Conservation (phyloP, 2,888 invertebrate species). For the Thereva unica region DNA sequence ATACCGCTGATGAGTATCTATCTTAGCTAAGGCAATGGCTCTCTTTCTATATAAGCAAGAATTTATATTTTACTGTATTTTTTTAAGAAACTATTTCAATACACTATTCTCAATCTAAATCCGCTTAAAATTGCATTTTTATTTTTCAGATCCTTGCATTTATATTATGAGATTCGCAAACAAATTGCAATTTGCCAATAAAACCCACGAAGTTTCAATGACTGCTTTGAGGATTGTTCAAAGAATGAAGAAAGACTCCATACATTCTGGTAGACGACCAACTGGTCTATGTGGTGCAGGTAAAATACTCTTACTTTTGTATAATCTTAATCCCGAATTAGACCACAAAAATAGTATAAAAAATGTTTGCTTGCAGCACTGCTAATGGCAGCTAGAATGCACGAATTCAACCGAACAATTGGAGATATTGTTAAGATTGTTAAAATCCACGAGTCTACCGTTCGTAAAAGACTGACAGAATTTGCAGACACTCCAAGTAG, state of each 20-base stretch:
- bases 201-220: constrained; percentile 92
- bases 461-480: constrained; percentile 88
- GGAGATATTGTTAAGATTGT: constrained; percentile 91
- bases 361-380: constrained; percentile 67
- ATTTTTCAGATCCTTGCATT: constrained; percentile 83
- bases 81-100: too few relatives aligned
- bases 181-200: constrained; percentile 86
- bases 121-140: not conserved
- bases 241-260: constrained; percentile 97
- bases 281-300: constrained; percentile 98
- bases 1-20: too few relatives aligned
- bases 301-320: constrained; percentile 52
- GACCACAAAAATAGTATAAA: too few relatives aligned
- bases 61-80: too few relatives aligned
- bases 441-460: constrained; percentile 91
- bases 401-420: constrained; percentile 86
- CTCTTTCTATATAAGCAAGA: too few relatives aligned
- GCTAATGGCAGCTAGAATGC: constrained; percentile 89
- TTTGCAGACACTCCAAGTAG: constrained; percentile 97
- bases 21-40: too few relatives aligned
- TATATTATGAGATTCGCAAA: constrained; percentile 95
- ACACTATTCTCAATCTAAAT: not conserved
- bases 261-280: constrained; percentile 93
- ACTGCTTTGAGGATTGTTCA: constrained; percentile 92
- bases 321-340: too few relatives aligned